Evolutionary conservation across 2,113 vertebrate genomes (phyloP).

Genomic region (Amphilophus citrinellus): DNA sequence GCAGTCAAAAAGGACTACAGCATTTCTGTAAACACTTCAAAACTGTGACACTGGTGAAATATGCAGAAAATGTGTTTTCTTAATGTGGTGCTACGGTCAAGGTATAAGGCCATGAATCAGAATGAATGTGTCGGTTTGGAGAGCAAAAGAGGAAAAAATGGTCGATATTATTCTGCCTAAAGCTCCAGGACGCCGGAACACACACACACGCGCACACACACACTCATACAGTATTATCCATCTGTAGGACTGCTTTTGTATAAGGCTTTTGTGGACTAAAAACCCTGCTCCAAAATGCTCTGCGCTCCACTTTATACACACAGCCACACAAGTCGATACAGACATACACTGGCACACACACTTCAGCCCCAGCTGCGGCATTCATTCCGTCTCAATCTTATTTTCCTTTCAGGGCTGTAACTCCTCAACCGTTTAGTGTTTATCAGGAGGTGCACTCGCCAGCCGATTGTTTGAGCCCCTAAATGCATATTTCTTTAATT

Average conservation of each 20-base stretch:
- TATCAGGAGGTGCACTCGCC: slow-evolving; percentile 65
- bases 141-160: slow-evolving; percentile 7
- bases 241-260: slow-evolving; percentile 50
- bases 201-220: slow-evolving; percentile 8
- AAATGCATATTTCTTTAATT: slow-evolving; percentile 75
- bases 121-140: slow-evolving; percentile 11
- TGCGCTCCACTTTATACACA: slow-evolving; percentile 45
- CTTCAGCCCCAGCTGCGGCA: slow-evolving; percentile 30
- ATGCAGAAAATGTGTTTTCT: background rate
- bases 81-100: background rate
- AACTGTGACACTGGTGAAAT: background rate
- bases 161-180: slow-evolving; percentile 7
- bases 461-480: slow-evolving; percentile 63
- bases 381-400: slow-evolving; percentile 64
- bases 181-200: slow-evolving; percentile 12
- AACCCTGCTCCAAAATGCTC: slow-evolving; percentile 45
- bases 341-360: slow-evolving; percentile 39
- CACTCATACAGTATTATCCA: slow-evolving; percentile 10
- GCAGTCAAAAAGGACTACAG: background rate
- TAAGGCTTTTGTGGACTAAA: slow-evolving; percentile 65
- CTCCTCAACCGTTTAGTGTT: slow-evolving; percentile 68
- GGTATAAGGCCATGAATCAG: background rate
- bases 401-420: slow-evolving; percentile 63
- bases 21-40: background rate
- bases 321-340: slow-evolving; percentile 36